Conservation (phyloP, 1,140 invertebrate species). For the Aporrectodea caliginosa region DNA sequence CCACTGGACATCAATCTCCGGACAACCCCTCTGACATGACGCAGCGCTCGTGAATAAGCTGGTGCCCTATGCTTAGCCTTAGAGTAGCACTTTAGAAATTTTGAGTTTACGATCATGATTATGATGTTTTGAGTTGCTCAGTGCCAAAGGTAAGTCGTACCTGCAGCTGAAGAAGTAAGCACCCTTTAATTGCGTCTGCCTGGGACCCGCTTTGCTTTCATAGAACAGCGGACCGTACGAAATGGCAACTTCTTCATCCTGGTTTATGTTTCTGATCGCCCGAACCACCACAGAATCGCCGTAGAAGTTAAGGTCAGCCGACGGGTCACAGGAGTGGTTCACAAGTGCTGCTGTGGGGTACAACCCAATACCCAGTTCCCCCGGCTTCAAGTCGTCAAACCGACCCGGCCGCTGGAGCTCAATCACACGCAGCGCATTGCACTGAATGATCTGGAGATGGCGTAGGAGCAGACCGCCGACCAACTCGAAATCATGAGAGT, state of each 20-base stretch:
- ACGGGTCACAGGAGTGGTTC: slow-evolving; percentile 88
- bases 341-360: slow-evolving; percentile 79
- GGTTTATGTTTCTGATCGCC: slow-evolving; percentile 60
- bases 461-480: slow-evolving; percentile 72
- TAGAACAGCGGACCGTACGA: slow-evolving; percentile 89
- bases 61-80: too few relatives aligned
- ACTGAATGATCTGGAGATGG: slow-evolving; percentile 80
- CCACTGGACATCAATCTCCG: too few relatives aligned
- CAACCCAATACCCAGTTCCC: slow-evolving; percentile 72
- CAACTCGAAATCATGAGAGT: slow-evolving; percentile 42
- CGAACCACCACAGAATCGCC: slow-evolving; percentile 72
- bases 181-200: slow-evolving; percentile 65
- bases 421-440: slow-evolving; percentile 85
- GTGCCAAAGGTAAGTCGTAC: too few relatives aligned
- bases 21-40: too few relatives aligned
- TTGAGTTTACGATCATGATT: too few relatives aligned
- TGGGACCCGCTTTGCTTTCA: slow-evolving; percentile 60
- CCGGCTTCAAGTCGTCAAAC: slow-evolving; percentile 56
- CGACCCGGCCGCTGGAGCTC: slow-evolving; percentile 61
- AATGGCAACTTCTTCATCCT: slow-evolving; percentile 74
- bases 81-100: too few relatives aligned
- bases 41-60: too few relatives aligned
- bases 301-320: slow-evolving; percentile 77
- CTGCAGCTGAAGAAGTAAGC: slow-evolving; percentile 82
- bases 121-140: too few relatives aligned